Evolutionary conservation across 2,113 vertebrate genomes (phyloP).

Genomic region (Mus pahari): DNA sequence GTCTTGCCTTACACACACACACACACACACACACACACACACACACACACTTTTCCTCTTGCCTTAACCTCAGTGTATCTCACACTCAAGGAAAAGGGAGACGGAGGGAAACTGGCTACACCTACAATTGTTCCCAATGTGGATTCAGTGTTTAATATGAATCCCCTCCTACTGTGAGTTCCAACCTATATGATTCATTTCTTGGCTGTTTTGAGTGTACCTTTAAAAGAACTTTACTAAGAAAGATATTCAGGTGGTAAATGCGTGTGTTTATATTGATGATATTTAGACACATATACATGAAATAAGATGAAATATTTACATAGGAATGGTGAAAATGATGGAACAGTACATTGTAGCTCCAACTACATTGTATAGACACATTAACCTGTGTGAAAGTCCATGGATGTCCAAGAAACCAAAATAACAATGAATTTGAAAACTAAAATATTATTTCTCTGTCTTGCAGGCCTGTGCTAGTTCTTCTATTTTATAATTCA

Average conservation of each 20-base stretch:
- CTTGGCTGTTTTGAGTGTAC: not conserved
- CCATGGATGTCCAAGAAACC: not conserved
- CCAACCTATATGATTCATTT: slow-evolving; percentile 12
- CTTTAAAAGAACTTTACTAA: not conserved
- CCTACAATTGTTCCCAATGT: not conserved
- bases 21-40: not conserved
- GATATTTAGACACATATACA: slow-evolving; percentile 39
- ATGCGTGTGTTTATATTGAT: not conserved
- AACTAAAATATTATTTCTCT: not conserved
- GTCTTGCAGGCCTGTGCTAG: not conserved
- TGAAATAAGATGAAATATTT: slow-evolving; percentile 43
- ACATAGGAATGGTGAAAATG: not conserved
- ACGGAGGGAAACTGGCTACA: not conserved
- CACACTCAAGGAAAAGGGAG: not conserved
- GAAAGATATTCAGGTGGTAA: not conserved
- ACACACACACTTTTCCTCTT: not conserved
- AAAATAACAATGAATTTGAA: not conserved
- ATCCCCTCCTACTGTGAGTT: not conserved
- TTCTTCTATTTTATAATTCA: not conserved
- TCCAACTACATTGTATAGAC: not conserved
- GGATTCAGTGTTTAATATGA: not conserved
- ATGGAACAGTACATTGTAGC: not conserved
- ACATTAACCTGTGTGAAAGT: not conserved
- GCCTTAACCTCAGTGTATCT: not conserved
- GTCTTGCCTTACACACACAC: not conserved